Conservation (phyloP, 1,140 invertebrate genomes). For the Drosophila littoralis region DNA sequence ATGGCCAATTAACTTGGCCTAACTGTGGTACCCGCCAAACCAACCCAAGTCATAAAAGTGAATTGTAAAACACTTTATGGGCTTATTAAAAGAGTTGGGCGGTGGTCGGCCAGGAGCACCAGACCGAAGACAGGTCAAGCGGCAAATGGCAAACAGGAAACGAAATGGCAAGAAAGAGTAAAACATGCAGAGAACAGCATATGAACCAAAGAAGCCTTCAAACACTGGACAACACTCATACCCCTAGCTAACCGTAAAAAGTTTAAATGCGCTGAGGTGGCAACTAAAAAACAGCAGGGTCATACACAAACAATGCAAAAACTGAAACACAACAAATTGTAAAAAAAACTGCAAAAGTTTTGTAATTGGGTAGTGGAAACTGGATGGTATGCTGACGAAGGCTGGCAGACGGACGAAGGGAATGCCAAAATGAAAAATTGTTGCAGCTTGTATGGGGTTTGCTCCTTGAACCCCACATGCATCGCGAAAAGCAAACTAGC, state of each 20-base stretch:
- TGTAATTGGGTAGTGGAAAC: slow-evolving; percentile 49
- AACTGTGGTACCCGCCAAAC: not conserved
- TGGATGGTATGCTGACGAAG: not conserved
- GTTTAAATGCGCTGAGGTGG: slow-evolving; percentile 44
- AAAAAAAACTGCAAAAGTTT: slow-evolving; percentile 51
- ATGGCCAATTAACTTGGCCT: slow-evolving; percentile 23
- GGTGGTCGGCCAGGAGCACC: not conserved
- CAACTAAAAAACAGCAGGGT: slow-evolving; percentile 30
- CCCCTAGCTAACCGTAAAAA: slow-evolving; percentile 53
- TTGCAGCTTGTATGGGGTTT: slow-evolving; percentile 37
- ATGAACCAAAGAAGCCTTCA: slow-evolving; percentile 1
- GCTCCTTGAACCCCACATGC: slow-evolving; percentile 17
- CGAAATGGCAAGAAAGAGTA: slow-evolving; percentile 12
- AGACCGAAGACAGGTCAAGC: slow-evolving; percentile 15
- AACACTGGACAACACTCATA: slow-evolving; percentile 33
- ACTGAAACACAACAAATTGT: slow-evolving; percentile 42
- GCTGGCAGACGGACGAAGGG: not conserved
- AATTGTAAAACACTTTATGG: slow-evolving; percentile 27
- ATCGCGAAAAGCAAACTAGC: slow-evolving; percentile 25
- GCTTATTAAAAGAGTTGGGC: slow-evolving; percentile 13
- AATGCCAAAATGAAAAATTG: slow-evolving; percentile 52
- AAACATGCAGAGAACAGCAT: not conserved
- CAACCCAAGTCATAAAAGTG: slow-evolving; percentile 15
- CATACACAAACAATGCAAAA: slow-evolving; percentile 56
- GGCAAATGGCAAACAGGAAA: slow-evolving; percentile 11